A percentile compares a stretch with the other conserved stretches of the same genome.
Conservation (phyloP, 2,888 invertebrate genomes). For the Camponotus fellah region DNA sequence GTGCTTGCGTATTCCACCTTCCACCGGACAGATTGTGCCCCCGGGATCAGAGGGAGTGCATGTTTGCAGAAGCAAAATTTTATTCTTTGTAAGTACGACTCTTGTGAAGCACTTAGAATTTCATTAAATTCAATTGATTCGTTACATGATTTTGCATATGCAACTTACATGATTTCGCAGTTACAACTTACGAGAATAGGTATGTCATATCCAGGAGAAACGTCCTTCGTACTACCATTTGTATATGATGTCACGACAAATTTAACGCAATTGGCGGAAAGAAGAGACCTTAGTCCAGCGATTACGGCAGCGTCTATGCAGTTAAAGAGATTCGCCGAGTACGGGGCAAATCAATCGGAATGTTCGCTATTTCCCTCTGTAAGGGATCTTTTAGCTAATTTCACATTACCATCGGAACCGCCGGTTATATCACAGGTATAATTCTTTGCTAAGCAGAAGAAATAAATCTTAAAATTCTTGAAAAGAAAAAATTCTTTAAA, state of each 20-base stretch:
- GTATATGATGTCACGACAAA: slow-evolving; percentile 96
- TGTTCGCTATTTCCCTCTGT: slow-evolving; percentile 97
- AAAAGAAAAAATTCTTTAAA: no score
- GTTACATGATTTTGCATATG: not conserved
- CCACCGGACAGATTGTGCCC: slow-evolving; percentile 93
- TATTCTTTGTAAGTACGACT: slow-evolving; percentile 93
- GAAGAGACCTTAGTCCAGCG: slow-evolving; percentile 90
- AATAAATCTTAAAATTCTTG: not conserved
- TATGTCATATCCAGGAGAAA: slow-evolving; percentile 89
- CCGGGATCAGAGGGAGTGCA: slow-evolving; percentile 95
- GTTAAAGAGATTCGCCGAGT: slow-evolving; percentile 92
- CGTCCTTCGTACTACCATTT: slow-evolving; percentile 93
- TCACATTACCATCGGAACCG: slow-evolving; percentile 93
- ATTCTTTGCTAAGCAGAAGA: not conserved
- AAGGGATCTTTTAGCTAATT: slow-evolving; percentile 94
- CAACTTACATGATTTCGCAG: slow-evolving; percentile 84
- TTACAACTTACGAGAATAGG: slow-evolving; percentile 92
- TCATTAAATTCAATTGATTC: not conserved
- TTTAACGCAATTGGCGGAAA: slow-evolving; percentile 94
- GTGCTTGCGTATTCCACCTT: slow-evolving; percentile 97
- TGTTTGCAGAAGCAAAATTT: slow-evolving; percentile 94
- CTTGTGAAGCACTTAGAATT: not conserved
- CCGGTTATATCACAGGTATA: slow-evolving; percentile 87
- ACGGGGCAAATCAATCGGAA: slow-evolving; percentile 89
- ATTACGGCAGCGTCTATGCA: slow-evolving; percentile 89